Evolutionary conservation across 2,113 vertebrate genomes (phyloP).

Genomic region (Percopsis transmontana): DNA sequence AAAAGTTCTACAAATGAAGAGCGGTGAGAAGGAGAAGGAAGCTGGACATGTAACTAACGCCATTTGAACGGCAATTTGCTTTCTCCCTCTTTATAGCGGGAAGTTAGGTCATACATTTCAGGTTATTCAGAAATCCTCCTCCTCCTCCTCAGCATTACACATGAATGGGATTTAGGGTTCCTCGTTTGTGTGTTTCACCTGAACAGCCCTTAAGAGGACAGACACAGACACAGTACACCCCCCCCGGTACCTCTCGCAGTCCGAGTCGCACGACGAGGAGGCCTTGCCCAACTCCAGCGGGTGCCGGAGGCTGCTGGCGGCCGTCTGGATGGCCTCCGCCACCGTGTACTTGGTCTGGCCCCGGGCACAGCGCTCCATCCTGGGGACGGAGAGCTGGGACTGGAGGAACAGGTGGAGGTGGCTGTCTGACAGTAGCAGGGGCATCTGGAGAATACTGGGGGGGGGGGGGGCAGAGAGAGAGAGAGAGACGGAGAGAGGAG

Average conservation of each 20-base stretch:
- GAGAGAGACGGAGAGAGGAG: neutral
- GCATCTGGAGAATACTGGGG: conserved; percentile 82
- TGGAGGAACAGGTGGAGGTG: conserved; percentile 95
- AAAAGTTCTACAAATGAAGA: no score
- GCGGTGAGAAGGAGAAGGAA: no score
- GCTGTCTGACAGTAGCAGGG: conserved; percentile 90
- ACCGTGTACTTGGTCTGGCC: conserved; percentile 90
- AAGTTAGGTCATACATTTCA: no score
- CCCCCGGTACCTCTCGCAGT: conserved; percentile 83
- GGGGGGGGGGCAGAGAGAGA: conserved; percentile 5
- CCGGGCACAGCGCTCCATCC: conserved; percentile 86
- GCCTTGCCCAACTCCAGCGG: conserved; percentile 76
- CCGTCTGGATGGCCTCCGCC: conserved; percentile 88
- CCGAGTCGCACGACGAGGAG: conserved; percentile 75
- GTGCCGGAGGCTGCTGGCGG: conserved; percentile 72
- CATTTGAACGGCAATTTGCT: no score
- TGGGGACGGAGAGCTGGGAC: conserved; percentile 84
- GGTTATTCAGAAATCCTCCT: no score
- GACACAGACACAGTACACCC: no score
- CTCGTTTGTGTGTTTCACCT: no score
- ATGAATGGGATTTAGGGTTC: no score
- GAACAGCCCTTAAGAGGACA: no score
- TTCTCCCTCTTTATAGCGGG: no score
- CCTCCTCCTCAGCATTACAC: no score
- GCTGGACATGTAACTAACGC: no score